Base-by-base conservation (phyloP, 2,888 invertebrate genomes). In the Philaethria dido region DNA sequence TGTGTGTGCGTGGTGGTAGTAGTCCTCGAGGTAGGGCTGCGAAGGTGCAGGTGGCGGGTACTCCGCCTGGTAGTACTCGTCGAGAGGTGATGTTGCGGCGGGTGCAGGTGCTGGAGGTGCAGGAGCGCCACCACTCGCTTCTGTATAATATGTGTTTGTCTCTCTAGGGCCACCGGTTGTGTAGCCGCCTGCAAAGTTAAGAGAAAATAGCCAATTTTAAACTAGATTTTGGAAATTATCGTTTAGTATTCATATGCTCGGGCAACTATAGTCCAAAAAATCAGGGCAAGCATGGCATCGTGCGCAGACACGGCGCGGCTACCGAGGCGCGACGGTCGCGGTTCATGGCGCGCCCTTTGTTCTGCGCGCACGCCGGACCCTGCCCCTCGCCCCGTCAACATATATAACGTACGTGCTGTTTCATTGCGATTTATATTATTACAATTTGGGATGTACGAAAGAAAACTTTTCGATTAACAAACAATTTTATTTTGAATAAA, bases 1-100 rank as follows among this genome's bases (percentile, higher is more conserved):
- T 72, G 94, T 89, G 75, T 95, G 94, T 76, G 95, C 94, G 85
- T 97, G 97, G 87, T 96, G 96, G 87, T 96, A 92, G 80, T 96
- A 88, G 90, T 95, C 85, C 95, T 96, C 86, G 94, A 93, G 88
- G 95, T 95, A 93, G 85, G 95, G 95, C 73, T 93, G 92, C 71
- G 92, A 84, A 73, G 89, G 82, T 25, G 92, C 87, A 52, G 88
- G 86, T 44, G 93, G 82, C 77, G 93, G 86, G 85, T 92, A 87
- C 84, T 90, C 89, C 64, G 89, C 84, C 77, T 87, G 88, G 84
- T 92, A 91, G 85, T 91, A 92, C 79, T 92, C 91, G 80, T 95
- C 94, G 69, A 92, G 86, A 69, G 94, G 90, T 70, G 94, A 94
- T 62, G 88, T 84, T 74, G 84, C 88, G 74, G 83, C 86, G 72